These are phyloP conservation scores for Ichneumoninae sp. DNA, from an alignment of 2,888 invertebrate genomes.

Conservation along the genomic window DNA sequence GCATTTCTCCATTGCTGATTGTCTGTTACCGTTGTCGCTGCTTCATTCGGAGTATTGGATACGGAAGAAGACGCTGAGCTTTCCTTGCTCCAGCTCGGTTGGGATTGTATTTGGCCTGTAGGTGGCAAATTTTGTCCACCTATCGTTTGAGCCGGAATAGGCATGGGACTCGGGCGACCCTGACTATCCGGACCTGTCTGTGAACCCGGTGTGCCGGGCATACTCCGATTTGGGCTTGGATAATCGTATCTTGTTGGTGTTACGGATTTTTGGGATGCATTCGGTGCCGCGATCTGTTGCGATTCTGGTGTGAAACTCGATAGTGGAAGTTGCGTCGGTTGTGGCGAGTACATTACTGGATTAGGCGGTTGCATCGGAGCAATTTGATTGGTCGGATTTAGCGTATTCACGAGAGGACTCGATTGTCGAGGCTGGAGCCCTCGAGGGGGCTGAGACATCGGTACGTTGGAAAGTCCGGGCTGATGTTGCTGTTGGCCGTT, in stretches of 20 bases:
- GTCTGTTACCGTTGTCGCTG: conserved; percentile 3
- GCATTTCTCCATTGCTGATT: conserved; percentile 45
- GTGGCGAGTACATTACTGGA: not conserved
- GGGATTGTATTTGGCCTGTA: conserved; percentile 39
- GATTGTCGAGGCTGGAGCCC: conserved; percentile 62
- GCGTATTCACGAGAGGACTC: conserved; percentile 58
- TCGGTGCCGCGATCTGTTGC: conserved; percentile 4
- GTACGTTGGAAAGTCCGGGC: conserved; percentile 8
- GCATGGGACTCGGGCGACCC: conserved; percentile 24
- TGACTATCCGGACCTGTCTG: conserved; percentile 23
- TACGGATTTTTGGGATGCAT: conserved; percentile 31
- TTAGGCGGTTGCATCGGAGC: conserved; percentile 20
- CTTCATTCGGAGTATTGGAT: conserved; percentile 25
- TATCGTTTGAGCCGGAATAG: conserved; percentile 16
- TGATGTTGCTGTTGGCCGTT: conserved; percentile 74
- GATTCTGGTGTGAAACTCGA: conserved; percentile 42
- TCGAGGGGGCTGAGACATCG: conserved; percentile 41
- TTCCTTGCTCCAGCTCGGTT: conserved; percentile 53
- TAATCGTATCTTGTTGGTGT: conserved; percentile 46
- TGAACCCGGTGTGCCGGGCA: conserved; percentile 2
- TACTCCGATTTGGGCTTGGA: conserved; percentile 36
- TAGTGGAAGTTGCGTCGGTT: conserved; percentile 24
- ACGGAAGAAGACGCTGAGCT: conserved; percentile 15
- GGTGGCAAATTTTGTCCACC: conserved; percentile 14
- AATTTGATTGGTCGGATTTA: conserved; percentile 40